These are phyloP conservation scores for Ichneumoninae sp. DNA, from an alignment of 2,888 invertebrate genomes.

Conservation along the genomic window DNA sequence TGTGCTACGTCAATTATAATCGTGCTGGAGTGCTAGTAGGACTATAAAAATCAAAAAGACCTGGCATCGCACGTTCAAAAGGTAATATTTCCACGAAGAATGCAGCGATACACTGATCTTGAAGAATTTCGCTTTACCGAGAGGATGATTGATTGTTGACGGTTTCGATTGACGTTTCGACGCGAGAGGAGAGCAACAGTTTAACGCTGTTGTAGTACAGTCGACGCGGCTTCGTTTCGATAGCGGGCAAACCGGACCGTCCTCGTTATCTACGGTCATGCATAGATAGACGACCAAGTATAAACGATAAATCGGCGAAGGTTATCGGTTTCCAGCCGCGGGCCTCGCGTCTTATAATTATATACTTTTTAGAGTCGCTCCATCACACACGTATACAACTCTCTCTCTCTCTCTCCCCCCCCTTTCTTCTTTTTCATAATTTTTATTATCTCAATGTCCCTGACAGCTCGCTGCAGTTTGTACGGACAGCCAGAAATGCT, in stretches of 20 bases:
- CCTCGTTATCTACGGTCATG: slow-evolving; percentile 64
- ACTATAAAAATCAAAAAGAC: slow-evolving; percentile 13
- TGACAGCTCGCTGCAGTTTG: not conserved
- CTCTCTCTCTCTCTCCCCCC: not conserved
- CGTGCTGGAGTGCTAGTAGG: not conserved
- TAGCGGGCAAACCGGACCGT: slow-evolving; percentile 38
- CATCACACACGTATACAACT: slow-evolving; percentile 22
- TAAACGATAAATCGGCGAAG: slow-evolving; percentile 72
- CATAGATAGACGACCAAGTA: slow-evolving; percentile 66
- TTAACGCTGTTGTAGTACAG: slow-evolving; percentile 18
- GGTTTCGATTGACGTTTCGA: slow-evolving; percentile 4
- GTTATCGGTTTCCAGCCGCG: slow-evolving; percentile 71
- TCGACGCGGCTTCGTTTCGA: slow-evolving; percentile 22
- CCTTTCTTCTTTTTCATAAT: not conserved
- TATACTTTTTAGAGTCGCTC: slow-evolving; percentile 33
- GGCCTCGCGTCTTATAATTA: slow-evolving; percentile 32
- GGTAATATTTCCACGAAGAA: slow-evolving; percentile 39
- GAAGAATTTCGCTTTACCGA: not conserved
- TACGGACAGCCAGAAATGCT: not conserved
- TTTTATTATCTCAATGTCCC: not conserved
- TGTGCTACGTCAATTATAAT: not conserved
- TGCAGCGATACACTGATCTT: not conserved
- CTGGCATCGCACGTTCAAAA: slow-evolving; percentile 8
- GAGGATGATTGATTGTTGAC: not conserved
- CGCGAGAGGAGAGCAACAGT: not conserved